A percentile compares a stretch with the other conserved stretches of the same genome.
Conservation (phyloP, 2,888 invertebrate species). For the Pilophorus perplexus region DNA sequence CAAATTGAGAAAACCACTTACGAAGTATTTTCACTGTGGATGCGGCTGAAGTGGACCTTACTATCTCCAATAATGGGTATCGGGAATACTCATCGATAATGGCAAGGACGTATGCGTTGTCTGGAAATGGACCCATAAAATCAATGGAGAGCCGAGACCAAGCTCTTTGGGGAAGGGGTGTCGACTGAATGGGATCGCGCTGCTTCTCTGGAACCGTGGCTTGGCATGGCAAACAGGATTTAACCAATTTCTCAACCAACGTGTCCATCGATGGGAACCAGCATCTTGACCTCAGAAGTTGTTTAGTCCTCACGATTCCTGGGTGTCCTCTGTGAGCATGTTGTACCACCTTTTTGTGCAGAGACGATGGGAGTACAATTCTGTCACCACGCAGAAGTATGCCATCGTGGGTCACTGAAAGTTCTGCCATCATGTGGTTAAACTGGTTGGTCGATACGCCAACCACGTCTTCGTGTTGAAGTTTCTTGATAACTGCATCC, state of each 20-base stretch:
- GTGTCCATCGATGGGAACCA: background rate
- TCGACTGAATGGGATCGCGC: background rate
- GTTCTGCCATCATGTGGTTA: background rate
- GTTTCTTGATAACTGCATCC: background rate
- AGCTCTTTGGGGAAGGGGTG: background rate
- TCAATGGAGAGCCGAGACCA: background rate
- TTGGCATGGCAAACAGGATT: background rate
- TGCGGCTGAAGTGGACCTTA: background rate
- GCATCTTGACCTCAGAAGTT: no score
- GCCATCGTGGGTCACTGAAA: background rate
- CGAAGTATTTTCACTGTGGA: background rate
- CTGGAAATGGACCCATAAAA: no score
- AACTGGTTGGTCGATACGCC: background rate
- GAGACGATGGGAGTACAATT: background rate
- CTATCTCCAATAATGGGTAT: background rate
- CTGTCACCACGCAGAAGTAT: background rate
- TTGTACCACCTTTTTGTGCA: background rate
- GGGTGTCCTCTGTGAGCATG: constrained; percentile 8
- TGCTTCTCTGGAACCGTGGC: background rate
- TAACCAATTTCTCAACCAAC: background rate
- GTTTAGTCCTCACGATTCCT: background rate
- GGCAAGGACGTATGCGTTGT: background rate
- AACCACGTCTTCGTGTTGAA: background rate
- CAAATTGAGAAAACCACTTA: background rate
- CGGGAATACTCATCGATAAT: background rate